A percentile compares a stretch with the other conserved stretches of the same genome.
phyloP scores from a whole-genome alignment of 2,888 invertebrate species.

The Microctonus brassicae region DNA sequence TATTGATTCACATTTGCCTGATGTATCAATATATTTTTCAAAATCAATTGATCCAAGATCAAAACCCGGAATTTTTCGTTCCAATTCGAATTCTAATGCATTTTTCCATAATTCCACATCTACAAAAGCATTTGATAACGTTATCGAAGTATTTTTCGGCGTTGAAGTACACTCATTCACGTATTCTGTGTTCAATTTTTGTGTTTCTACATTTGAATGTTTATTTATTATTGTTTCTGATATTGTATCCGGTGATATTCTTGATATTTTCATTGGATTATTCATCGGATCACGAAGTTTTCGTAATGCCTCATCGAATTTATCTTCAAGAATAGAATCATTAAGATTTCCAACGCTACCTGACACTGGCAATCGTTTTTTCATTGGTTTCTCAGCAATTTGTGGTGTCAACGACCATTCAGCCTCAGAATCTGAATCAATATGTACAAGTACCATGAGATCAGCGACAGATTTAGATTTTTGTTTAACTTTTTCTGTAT shows the following conservation, averaged over 20 bases:
- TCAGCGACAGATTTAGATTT: constrained; percentile 79
- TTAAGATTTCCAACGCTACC: constrained; percentile 74
- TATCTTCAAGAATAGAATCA: constrained; percentile 70
- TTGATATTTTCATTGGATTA: constrained; percentile 31
- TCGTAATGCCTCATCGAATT: constrained; percentile 72
- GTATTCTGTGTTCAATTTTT: background rate
- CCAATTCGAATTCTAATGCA: constrained; percentile 58
- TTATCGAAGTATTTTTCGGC: constrained; percentile 18
- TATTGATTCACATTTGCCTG: constrained; percentile 30
- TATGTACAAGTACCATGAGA: constrained; percentile 78
- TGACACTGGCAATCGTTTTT: constrained; percentile 65
- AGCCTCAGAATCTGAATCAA: constrained; percentile 76
- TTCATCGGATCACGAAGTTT: constrained; percentile 67
- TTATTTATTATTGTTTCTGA: background rate
- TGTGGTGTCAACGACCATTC: constrained; percentile 70
- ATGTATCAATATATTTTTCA: constrained; percentile 34
- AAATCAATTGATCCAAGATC: constrained; percentile 39
- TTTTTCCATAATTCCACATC: constrained; percentile 62
- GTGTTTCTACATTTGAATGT: background rate
- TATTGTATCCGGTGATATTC: constrained; percentile 40
- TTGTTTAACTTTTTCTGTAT: constrained; percentile 76
- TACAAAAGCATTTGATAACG: constrained; percentile 51
- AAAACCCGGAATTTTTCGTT: constrained; percentile 56
- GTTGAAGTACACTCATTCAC: constrained; percentile 41
- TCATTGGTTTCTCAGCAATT: constrained; percentile 55